Evolutionary conservation across 2,113 vertebrate genomes (phyloP), one percentile per base, ranked within the genome.

Genomic region (Grammomys dolichurus): DNA sequence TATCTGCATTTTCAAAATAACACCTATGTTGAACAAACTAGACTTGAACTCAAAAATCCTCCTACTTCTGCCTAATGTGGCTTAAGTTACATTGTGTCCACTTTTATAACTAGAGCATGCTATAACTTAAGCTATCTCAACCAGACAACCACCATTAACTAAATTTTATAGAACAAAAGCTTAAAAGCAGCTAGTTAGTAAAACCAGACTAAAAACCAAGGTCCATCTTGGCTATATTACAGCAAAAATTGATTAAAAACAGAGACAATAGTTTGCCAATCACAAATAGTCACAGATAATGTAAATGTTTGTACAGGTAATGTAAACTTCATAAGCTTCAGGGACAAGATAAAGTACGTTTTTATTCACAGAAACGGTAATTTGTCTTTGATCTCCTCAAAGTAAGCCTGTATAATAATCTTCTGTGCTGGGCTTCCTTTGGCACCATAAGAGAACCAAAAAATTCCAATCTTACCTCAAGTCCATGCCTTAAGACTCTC

Each of bases 401-500:
- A 95, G 14, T 63, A 91, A 87, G 89, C 7, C 11, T 51, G 24
- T 13, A 80, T 19, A 51, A 6, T 73, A 51, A 6, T 73, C 2
- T 48, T 92, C n/a, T 72, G 48, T 84, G 43, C 16, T 76, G 1
- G 33, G 22, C 13, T 63, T 90, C 51, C 63, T 90, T 87, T 43
- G 56, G 73, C 76, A 89, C 20, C 3, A 36, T 46, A 1, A 90
- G 31, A 67, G 69, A 76, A 93, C n/a, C 31, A 48, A 86, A 40
- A 87, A 94, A 91, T 54, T 78, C 19, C 60, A 70, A 16, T 89
- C 97, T 98, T 98, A 99, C 99, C 99, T 99, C 99, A 75, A 99
- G 98, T 91, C 99, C 99, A 26, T 99, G 99, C 76, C 99, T 98
- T 43, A 99, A 98, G 94, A 99, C 99, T 96, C 99, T 99, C 69